A percentile compares a stretch with the other conserved stretches of the same genome.
phyloP scores from a whole-genome alignment of 2,888 invertebrate genomes.

The Norana najaformis region DNA sequence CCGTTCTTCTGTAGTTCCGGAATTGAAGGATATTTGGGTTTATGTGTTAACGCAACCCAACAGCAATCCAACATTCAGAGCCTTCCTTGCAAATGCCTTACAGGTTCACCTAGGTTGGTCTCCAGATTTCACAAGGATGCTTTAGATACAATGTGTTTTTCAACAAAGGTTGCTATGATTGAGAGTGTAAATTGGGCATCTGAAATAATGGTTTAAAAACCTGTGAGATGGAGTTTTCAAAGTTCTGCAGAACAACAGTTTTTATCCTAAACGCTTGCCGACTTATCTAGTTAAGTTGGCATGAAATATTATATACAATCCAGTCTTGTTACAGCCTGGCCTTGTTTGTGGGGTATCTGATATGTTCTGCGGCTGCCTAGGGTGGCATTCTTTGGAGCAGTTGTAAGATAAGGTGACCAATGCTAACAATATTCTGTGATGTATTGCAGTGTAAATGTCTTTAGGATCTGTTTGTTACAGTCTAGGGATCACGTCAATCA shows the following conservation, averaged over 20 bases:
- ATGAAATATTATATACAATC: background rate
- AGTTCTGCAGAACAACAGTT: background rate
- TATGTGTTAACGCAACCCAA: no score
- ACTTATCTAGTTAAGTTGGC: background rate
- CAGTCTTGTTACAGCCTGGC: background rate
- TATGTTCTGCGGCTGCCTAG: background rate
- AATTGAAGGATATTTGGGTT: no score
- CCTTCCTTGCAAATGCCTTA: background rate
- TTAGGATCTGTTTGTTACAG: constrained; percentile 1
- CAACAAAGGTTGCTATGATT: background rate
- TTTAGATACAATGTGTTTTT: background rate
- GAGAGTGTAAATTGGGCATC: background rate
- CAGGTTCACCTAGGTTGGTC: background rate
- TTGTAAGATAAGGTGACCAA: background rate
- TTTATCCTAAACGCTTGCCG: background rate
- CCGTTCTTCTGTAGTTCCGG: no score
- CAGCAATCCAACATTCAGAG: no score
- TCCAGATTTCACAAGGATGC: background rate
- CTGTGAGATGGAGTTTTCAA: background rate
- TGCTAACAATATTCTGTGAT: background rate
- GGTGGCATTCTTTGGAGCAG: background rate
- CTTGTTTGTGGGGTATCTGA: background rate
- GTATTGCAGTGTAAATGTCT: constrained; percentile 2
- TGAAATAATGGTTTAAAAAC: background rate
- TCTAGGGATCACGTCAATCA: constrained; percentile 68